Evolutionary conservation across 2,113 vertebrate species (phyloP), one percentile per base, ranked within the genome.

Genomic region (Platanista minor): DNA sequence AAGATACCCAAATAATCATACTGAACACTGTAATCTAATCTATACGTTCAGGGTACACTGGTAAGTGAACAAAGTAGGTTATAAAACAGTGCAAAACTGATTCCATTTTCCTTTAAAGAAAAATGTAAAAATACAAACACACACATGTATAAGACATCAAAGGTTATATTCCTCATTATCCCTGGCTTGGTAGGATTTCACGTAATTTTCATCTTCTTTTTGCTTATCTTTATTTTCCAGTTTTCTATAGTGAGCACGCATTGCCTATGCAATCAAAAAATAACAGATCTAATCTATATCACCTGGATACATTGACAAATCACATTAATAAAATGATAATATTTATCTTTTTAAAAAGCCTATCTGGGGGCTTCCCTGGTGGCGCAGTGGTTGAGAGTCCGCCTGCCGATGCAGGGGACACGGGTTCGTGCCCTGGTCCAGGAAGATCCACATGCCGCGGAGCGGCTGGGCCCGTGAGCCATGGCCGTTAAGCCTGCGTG

Each of bases 181-280:
- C 33, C 25, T 52, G 20, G 6, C 8, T 27, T 17, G 61, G 11
- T 36, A 36, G 14, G 31, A 66, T 82, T 87, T 27, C 14, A 90
- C 18, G 21, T 15, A 46, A 88, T 85, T 89, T 90, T 72, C 21
- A 49, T 43, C 81, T 71, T 67, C 33, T 90, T 80, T 95, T 41
- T 71, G 17, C 41, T 89, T 93, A 90, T 89, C 57, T 87, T 87
- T 90, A 83, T 77, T 96, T 96, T 96, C 75, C 81, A 86, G 31
- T 57, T 88, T 92, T 91, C 66, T 91, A 66, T 89, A 92, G n/a
- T 67, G 0, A 94, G 23, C 12, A 89, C 59, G 25, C 0, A 87
- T 84, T 95, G 57, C 49, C 29, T 87, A 23, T 43, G 29, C 10
- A 95, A 87, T 90, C 82, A 77, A 90, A 95, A 88, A 88, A 88